These are phyloP conservation scores for Misgurnus anguillicaudatus DNA, from an alignment of 2,113 vertebrate species.

Conservation along the genomic window DNA sequence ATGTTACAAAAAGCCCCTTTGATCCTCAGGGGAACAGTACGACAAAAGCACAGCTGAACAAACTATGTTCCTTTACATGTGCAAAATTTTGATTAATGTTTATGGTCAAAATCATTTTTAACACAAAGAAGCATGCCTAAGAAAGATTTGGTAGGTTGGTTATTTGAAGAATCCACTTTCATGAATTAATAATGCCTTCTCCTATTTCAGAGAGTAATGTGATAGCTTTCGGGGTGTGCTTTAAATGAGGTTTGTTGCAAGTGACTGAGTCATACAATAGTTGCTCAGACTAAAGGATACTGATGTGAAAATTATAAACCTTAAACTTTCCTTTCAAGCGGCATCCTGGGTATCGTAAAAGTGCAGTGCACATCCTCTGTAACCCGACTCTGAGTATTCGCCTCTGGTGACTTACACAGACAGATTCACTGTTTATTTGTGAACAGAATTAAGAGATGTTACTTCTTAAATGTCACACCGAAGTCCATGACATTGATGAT, in stretches of 20 bases:
- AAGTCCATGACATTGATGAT: not conserved
- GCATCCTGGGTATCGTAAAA: constrained; percentile 12
- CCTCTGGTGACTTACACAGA: not conserved
- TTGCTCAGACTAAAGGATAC: not conserved
- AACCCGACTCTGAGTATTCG: not conserved
- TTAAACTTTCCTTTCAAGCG: constrained; percentile 28
- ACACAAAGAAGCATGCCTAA: constrained; percentile 10
- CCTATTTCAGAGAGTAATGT: constrained; percentile 31
- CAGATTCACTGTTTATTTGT: not conserved
- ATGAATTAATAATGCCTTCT: constrained; percentile 35
- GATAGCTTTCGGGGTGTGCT: constrained; percentile 13
- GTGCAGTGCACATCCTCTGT: not conserved
- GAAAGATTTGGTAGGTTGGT: constrained; percentile 13
- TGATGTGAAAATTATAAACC: constrained; percentile 5
- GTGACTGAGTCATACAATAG: constrained; percentile 33
- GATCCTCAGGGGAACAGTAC: not conserved
- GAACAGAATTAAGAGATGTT: not conserved
- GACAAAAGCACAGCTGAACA: constrained; percentile 41
- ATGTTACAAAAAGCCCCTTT: constrained; percentile 11
- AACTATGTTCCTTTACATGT: constrained; percentile 10
- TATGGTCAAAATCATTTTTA: not conserved
- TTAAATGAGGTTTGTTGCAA: constrained; percentile 27
- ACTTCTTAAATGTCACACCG: not conserved
- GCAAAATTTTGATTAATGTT: not conserved
- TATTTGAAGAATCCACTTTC: constrained; percentile 3